These are phyloP conservation scores for Sus cebifrons DNA, from an alignment of 2,797 vertebrate genomes.

Conservation along the genomic window DNA sequence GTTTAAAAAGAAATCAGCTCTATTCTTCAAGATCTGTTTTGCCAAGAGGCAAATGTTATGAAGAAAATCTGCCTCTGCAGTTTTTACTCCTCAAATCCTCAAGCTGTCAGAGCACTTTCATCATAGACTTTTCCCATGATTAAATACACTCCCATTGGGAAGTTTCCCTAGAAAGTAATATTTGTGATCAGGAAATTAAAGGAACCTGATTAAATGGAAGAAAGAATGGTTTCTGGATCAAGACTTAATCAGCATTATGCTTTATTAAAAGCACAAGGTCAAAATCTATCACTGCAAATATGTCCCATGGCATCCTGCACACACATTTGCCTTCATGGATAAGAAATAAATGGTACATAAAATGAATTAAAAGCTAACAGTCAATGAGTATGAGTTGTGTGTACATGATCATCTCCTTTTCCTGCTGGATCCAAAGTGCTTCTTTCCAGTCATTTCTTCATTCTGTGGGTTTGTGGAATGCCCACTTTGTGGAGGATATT, in stretches of 20 bases:
- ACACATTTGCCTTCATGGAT: not conserved
- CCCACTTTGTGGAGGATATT: not conserved
- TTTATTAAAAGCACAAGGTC: not conserved
- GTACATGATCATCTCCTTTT: not conserved
- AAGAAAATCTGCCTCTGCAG: not conserved
- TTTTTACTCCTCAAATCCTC: not conserved
- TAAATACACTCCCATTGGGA: not conserved
- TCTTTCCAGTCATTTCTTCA: constrained; percentile 25
- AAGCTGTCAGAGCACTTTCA: not conserved
- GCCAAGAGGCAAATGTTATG: not conserved
- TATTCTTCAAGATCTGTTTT: constrained; percentile 8
- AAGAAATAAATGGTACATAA: constrained; percentile 34
- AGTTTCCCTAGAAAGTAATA: constrained; percentile 27
- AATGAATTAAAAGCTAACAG: constrained; percentile 7
- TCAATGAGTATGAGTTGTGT: not conserved
- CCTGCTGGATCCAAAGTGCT: constrained; percentile 1
- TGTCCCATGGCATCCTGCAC: not conserved
- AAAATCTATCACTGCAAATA: not conserved
- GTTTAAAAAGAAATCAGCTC: constrained; percentile 55
- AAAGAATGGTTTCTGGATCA: not conserved
- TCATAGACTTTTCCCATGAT: not conserved
- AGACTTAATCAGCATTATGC: not conserved
- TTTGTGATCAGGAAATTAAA: not conserved
- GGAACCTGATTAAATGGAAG: constrained; percentile 54
- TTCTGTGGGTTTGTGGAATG: not conserved